A percentile compares a stretch with the other conserved stretches of the same genome.
phyloP scores from a whole-genome alignment of 2,797 vertebrate species.

The Orestias chungarensis region DNA sequence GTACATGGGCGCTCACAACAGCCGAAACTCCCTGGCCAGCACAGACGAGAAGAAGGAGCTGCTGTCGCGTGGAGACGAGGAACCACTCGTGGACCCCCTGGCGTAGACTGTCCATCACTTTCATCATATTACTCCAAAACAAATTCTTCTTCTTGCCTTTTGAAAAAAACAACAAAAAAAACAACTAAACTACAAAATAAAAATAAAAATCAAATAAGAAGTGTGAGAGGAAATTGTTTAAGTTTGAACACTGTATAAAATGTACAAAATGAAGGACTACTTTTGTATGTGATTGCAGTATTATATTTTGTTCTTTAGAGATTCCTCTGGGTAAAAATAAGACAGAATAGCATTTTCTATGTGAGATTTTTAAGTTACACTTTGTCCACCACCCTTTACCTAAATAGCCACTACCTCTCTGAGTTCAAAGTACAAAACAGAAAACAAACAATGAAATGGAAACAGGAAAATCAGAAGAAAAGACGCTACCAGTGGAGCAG shows the following conservation, averaged over 20 bases:
- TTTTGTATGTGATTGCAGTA: constrained; percentile 99
- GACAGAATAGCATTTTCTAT: constrained; percentile 75
- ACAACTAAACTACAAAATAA: constrained; percentile 41
- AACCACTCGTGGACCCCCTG: constrained; percentile 89
- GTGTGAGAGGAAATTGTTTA: constrained; percentile 67
- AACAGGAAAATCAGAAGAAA: constrained; percentile 72
- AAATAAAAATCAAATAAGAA: constrained; percentile 59
- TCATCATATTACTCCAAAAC: constrained; percentile 63
- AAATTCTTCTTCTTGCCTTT: constrained; percentile 78
- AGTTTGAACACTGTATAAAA: constrained; percentile 83
- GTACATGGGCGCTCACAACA: constrained; percentile 97
- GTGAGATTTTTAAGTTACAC: constrained; percentile 79
- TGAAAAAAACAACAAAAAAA: constrained; percentile 69
- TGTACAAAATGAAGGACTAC: constrained; percentile 98
- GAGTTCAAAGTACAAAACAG: constrained; percentile 54
- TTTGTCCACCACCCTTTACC: constrained; percentile 75
- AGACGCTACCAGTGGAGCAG: constrained; percentile 75
- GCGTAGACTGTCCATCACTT: constrained; percentile 78
- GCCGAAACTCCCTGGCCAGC: constrained; percentile 96
- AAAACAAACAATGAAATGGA: constrained; percentile 65
- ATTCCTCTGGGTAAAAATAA: constrained; percentile 79
- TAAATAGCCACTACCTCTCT: constrained; percentile 86
- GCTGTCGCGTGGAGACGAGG: constrained; percentile 89
- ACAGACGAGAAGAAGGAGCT: constrained; percentile 98
- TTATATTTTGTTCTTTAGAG: constrained; percentile 93